Conservation (phyloP, 1,140 invertebrate species). For the Sminthurinus signatus region DNA sequence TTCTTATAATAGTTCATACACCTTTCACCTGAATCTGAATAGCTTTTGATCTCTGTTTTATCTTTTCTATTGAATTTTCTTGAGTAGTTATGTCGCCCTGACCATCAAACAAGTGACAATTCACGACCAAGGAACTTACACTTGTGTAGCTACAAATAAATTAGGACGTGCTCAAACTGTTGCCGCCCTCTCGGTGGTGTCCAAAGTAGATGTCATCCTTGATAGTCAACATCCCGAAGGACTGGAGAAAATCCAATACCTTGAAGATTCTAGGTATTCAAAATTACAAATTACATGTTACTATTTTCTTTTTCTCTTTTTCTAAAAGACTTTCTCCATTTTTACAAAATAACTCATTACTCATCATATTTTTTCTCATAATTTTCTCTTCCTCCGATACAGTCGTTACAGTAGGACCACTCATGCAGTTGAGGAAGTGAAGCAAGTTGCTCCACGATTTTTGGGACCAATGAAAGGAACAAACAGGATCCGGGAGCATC, state of each 20-base stretch:
- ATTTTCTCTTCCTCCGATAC: not conserved
- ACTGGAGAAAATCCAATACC: constrained; percentile 76
- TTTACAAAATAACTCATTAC: too few relatives aligned
- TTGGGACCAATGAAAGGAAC: constrained; percentile 80
- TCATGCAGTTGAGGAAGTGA: not conserved
- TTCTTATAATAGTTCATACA: too few relatives aligned
- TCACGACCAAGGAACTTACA: constrained; percentile 86
- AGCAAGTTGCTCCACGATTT: constrained; percentile 62
- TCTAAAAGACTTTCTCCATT: too few relatives aligned
- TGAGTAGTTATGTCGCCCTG: constrained; percentile 91
- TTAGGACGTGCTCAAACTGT: constrained; percentile 82
- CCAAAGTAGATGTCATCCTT: constrained; percentile 74
- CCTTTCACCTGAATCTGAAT: too few relatives aligned
- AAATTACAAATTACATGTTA: too few relatives aligned
- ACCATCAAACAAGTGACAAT: constrained; percentile 88
- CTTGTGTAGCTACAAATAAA: constrained; percentile 78
- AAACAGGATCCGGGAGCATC: constrained; percentile 89
- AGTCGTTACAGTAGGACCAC: constrained; percentile 6
- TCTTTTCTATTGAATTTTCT: too few relatives aligned
- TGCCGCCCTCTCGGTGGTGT: constrained; percentile 78
- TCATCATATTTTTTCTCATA: too few relatives aligned
- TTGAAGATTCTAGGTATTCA: constrained; percentile 62
- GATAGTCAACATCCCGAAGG: constrained; percentile 81
- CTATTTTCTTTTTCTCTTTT: too few relatives aligned
- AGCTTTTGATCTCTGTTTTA: too few relatives aligned